Percentiles rank a stretch among this genome's conserved stretches.
phyloP scores from a whole-genome alignment of 2,888 invertebrate genomes.

The Lasioglossum zephyrum region DNA sequence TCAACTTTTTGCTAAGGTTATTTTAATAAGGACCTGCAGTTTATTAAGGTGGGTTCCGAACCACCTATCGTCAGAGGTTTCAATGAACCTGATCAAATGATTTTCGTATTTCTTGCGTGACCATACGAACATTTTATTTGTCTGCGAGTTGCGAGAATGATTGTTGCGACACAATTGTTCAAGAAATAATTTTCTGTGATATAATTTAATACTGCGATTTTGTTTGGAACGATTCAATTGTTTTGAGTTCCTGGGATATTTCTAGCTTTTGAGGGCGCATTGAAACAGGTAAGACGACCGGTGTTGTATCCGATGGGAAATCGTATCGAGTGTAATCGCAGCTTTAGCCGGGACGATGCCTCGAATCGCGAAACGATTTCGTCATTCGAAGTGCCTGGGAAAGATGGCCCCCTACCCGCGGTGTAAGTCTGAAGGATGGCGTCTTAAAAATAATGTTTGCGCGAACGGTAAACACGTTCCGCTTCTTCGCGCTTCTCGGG shows the following conservation, averaged over 20 bases:
- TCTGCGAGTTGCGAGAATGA: neutral
- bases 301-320: neutral
- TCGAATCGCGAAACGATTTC: slow-evolving; percentile 15
- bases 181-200: neutral
- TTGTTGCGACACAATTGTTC: no score
- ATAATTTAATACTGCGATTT: neutral
- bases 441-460: slow-evolving; percentile 29
- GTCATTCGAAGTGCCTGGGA: neutral
- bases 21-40: no score
- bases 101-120: neutral
- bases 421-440: slow-evolving; percentile 3
- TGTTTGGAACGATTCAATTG: neutral
- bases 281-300: neutral
- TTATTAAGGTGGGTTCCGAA: no score
- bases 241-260: neutral
- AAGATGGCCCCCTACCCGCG: neutral
- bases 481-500: neutral
- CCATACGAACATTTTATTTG: neutral
- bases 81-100: neutral
- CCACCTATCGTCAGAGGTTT: neutral
- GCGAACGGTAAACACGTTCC: slow-evolving; percentile 2
- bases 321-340: neutral
- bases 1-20: no score
- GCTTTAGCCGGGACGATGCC: neutral
- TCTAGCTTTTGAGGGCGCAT: neutral